These are phyloP conservation scores for Mythimna pallens DNA, from an alignment of 2,888 invertebrate species.

Conservation along the genomic window DNA sequence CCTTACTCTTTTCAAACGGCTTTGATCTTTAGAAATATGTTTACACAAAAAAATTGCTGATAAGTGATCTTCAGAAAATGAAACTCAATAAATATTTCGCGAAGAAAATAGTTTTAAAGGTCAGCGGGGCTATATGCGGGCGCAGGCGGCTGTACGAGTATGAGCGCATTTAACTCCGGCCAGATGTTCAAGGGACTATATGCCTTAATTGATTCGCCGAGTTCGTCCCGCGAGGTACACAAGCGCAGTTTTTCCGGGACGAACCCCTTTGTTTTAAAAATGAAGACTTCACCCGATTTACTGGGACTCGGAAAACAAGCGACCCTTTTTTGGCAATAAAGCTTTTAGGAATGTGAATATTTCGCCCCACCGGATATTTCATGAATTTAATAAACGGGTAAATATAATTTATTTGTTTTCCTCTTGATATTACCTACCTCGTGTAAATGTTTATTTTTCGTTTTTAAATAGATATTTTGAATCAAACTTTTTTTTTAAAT, in stretches of 20 bases:
- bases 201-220: constrained; percentile 73
- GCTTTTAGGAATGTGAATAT: constrained; percentile 78
- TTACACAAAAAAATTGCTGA: too few species aligned
- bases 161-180: too few species aligned
- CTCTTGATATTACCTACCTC: constrained; percentile 37
- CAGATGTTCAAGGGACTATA: too few species aligned
- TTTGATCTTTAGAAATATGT: too few species aligned
- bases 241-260: constrained; percentile 60
- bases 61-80: too few species aligned
- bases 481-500: not conserved
- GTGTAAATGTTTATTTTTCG: constrained; percentile 35
- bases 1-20: too few species aligned
- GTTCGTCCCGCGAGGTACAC: constrained; percentile 66
- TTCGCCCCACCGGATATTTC: constrained; percentile 70
- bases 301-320: constrained; percentile 71
- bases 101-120: too few species aligned
- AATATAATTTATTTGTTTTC: constrained; percentile 62
- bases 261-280: constrained; percentile 76
- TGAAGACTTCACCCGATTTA: constrained; percentile 71
- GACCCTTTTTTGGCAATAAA: constrained; percentile 76
- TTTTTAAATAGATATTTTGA: constrained; percentile 28
- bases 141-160: too few species aligned
- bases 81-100: too few species aligned
- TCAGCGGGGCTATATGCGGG: too few species aligned
- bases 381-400: constrained; percentile 70